These are phyloP conservation scores for Petrosia ficiformis DNA, from an alignment of 37 sponge, comb jelly and placozoan species.

Conservation along the genomic window DNA sequence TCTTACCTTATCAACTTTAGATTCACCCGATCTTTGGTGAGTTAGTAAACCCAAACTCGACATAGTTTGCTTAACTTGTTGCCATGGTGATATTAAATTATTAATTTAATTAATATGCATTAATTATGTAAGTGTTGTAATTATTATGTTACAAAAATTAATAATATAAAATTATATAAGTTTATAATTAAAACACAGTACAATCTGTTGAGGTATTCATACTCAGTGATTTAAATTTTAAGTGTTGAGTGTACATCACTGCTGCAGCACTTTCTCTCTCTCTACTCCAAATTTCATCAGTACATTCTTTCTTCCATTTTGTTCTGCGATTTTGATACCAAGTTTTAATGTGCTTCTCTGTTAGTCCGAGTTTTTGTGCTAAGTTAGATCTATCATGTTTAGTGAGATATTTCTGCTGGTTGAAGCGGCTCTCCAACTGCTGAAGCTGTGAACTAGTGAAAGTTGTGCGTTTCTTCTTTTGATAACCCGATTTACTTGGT, in stretches of 20 bases:
- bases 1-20: too few relatives aligned
- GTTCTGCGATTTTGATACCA: constrained; percentile 86
- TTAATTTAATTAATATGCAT: too few relatives aligned
- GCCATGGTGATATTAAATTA: too few relatives aligned
- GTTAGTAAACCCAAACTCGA: too few relatives aligned
- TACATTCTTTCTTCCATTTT: constrained; percentile 68
- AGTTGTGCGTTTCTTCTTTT: constrained; percentile 64
- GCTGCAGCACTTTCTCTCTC: constrained; percentile 64
- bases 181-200: too few relatives aligned
- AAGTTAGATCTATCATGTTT: constrained; percentile 46
- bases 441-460: constrained; percentile 58
- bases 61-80: too few relatives aligned
- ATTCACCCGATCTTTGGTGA: too few relatives aligned
- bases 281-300: constrained; percentile 66
- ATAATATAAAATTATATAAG: too few relatives aligned
- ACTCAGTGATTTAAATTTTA: constrained; percentile 21
- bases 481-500: too few relatives aligned
- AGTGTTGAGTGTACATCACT: constrained; percentile 64
- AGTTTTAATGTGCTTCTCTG: constrained; percentile 74
- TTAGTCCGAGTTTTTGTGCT: constrained; percentile 45
- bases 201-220: too few relatives aligned
- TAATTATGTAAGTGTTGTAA: too few relatives aligned
- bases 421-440: constrained; percentile 51
- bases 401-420: constrained; percentile 63
- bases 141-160: too few relatives aligned